Evolutionary conservation across 2,797 vertebrate genomes (phyloP), one percentile per base, ranked within the genome.

Genomic region (Atherinosoma microstoma): DNA sequence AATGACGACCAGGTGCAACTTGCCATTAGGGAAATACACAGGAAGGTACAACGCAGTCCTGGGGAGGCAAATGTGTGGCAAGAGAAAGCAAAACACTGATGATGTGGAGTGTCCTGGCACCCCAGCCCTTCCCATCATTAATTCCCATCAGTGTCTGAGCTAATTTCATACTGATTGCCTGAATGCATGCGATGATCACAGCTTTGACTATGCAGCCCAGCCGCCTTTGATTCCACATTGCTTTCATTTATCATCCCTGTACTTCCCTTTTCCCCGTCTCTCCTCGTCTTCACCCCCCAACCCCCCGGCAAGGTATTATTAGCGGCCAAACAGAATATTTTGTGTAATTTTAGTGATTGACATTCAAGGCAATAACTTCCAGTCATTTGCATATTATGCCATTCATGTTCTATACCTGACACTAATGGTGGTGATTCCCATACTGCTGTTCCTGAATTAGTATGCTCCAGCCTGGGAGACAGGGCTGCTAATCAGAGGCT

Each of bases 361-460:
- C 94, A 94, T 88, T 79, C 67, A 79, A 84, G 87, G 70, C 67
- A 72, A 87, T 82, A 70, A 84, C 84, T 85, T 83, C 79, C 80
- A 83, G 60, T 87, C 81, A 89, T 94, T 94, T 92, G 89, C 90
- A 90, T 93, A 93, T 92, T 68, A 58, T 71, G 78, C 82, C 81
- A 38, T 86, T 86, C 87, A 79, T 66, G 76, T 79, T 67, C 78
- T 60, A 34, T 92, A 88, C 88, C 82, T 89, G 76, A 86, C 72
- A 58, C 84, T 92, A 92, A 93, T 92, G 84, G 88, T 70, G 87
- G 86, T 78, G 85, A 93, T 93, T 93, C 93, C 92, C 92, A 92
- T 90, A 83, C 85, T 87, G 87, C 87, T 73, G 30, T 71, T 91
- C 87, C 91, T 73, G 82, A 94, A 95, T 95, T 94, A 94, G 92